Evolutionary conservation across 2,797 vertebrate species (phyloP).

Genomic region (Amphiprion clarkii): DNA sequence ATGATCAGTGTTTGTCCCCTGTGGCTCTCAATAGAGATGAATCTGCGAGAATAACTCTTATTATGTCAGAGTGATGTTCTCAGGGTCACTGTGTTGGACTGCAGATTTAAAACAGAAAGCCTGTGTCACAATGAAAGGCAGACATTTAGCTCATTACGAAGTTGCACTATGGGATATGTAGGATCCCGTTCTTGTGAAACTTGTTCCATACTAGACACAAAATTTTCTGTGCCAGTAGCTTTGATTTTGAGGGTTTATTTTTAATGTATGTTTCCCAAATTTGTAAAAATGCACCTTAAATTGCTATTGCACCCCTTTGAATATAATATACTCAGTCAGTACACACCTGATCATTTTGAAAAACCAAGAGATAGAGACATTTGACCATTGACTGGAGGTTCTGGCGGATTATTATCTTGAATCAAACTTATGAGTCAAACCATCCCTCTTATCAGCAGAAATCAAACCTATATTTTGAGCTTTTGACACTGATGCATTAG

Average conservation of each 20-base stretch:
- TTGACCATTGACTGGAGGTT: constrained; percentile 5
- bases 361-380: neutral
- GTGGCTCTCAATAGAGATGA: neutral
- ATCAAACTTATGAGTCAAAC: constrained; percentile 25
- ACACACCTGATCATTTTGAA: neutral
- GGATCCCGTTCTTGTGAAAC: neutral
- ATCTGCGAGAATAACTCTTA: neutral
- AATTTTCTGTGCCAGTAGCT: too few relatives aligned
- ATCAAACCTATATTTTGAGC: neutral
- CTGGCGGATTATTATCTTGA: constrained; percentile 11
- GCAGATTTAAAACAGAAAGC: too few relatives aligned
- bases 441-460: neutral
- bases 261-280: too few relatives aligned
- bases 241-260: too few relatives aligned
- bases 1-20: neutral
- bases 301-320: neutral
- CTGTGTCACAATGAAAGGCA: too few relatives aligned
- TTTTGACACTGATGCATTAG: neutral
- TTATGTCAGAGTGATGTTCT: neutral
- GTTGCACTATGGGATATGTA: too few relatives aligned
- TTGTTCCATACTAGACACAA: neutral
- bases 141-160: too few relatives aligned
- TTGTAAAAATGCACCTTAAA: neutral
- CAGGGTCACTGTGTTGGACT: too few relatives aligned
- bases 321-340: neutral